Conservation (phyloP, 2,797 vertebrate genomes). For the Thripadectes ignobilis region DNA sequence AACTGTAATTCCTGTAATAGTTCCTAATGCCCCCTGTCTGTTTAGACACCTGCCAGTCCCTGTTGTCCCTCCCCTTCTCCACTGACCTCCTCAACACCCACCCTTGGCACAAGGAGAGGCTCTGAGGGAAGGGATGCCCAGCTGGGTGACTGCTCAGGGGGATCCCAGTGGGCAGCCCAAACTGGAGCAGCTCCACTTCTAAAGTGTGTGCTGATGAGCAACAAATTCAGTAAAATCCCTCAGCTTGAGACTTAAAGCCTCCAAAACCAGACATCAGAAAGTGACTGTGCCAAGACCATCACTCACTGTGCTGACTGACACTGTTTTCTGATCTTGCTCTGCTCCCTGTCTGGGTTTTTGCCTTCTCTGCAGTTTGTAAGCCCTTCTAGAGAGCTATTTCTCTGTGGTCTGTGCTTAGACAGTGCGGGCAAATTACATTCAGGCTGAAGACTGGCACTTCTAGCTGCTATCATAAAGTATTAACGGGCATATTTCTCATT, state of each 20-base stretch:
- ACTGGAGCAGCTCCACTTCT: neutral
- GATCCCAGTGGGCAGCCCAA: fast-evolving
- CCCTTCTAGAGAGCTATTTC: neutral
- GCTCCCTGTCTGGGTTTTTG: neutral
- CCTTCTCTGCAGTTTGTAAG: neutral
- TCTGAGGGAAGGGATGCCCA: fast-evolving
- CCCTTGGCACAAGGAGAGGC: fast-evolving
- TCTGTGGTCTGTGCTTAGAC: neutral
- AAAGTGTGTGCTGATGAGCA: fast-evolving
- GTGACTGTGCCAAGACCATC: fast-evolving
- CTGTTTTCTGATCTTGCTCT: neutral
- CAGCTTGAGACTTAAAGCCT: neutral
- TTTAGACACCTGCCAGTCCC: fast-evolving
- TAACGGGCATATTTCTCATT: neutral
- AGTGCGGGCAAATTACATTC: neutral
- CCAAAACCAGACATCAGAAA: neutral
- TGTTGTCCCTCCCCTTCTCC: too few relatives aligned
- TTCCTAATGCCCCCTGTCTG: too few relatives aligned
- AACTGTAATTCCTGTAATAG: neutral
- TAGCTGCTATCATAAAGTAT: conserved; percentile 1
- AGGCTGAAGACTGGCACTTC: neutral
- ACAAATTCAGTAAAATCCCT: neutral
- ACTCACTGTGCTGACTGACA: fast-evolving
- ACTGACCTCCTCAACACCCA: neutral
- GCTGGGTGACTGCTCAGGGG: fast-evolving